Evolutionary conservation across 92 coral and sea anemone species (phyloP), one percentile per base, ranked within the genome.

Genomic region (Zoanthus gigantus): DNA sequence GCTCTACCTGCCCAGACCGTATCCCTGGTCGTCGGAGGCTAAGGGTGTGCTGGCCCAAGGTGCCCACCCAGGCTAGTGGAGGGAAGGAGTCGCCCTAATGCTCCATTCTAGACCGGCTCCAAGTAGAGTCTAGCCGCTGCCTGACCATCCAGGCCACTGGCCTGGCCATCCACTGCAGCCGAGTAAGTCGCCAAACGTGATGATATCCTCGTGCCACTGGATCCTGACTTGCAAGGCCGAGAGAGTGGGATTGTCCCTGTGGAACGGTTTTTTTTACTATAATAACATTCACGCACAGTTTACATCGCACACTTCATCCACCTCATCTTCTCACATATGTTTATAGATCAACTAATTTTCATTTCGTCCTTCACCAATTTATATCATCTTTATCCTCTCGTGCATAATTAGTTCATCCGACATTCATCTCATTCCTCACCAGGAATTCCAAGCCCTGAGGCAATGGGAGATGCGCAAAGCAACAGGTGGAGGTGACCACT

Each of bases 131-230:
- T 7, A 50, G 56, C 56, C 56, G 5, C 56, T 50, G 56, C 52
- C 52, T 47, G 4, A 47, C 4, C 52, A 47, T 4, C 52, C 52
- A 47, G 52, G 52, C 8, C 4, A 4, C 52, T 47, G 52, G 10
- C 60, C 60, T 60, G 66, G 66, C 15, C 66, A 60, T 60, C 66
- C 66, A 60, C 66, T 60, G 66, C 66, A 60, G 66, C 66, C n/a
- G 16, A 18, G n/a, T 23, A 15, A 15, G 66, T 60, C 66, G 13
- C 66, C 66, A 15, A 18, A 4, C n/a, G 66, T 60, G 15, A 60
- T 18, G 66, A 18, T 60, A 23, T 60, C n/a, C 15, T 18, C 66
- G 66, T 60, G 66, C 66, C 66, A 60, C 66, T 60, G 66, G 66
- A 60, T 4, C 66, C 4, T 0, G 66, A 60, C 18, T 15, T 60